These are phyloP conservation scores for Cosmopolites sordidus DNA, from an alignment of 2,888 invertebrate genomes.

Conservation along the genomic window DNA sequence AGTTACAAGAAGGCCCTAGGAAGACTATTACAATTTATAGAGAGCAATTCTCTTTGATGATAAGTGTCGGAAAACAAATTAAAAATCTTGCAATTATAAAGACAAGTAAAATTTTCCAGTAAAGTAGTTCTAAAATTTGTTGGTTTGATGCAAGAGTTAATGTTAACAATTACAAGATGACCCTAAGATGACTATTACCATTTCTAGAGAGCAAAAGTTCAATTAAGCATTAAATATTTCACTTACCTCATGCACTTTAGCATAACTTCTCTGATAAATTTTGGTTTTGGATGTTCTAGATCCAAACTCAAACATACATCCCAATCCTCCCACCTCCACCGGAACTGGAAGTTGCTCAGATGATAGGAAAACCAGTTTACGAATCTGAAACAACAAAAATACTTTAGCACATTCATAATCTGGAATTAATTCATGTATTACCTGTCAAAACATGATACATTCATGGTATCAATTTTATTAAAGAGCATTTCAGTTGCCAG, in stretches of 20 bases:
- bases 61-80: too few relatives aligned
- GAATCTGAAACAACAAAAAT: slow-evolving; percentile 55
- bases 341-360: slow-evolving; percentile 97
- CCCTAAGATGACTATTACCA: too few relatives aligned
- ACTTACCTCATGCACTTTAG: slow-evolving; percentile 81
- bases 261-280: slow-evolving; percentile 90
- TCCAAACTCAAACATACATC: slow-evolving; percentile 80
- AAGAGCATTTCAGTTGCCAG: slow-evolving; percentile 97
- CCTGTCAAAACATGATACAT: slow-evolving; percentile 88
- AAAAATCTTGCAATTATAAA: too few relatives aligned
- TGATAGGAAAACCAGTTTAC: slow-evolving; percentile 98
- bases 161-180: too few relatives aligned
- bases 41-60: too few relatives aligned
- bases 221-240: not conserved
- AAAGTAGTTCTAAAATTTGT: too few relatives aligned
- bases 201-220: not conserved
- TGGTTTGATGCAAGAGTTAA: too few relatives aligned
- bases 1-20: too few relatives aligned
- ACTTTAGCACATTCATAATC: not conserved
- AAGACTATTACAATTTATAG: too few relatives aligned
- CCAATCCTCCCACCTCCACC: slow-evolving; percentile 99
- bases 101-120: too few relatives aligned
- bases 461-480: slow-evolving; percentile 94
- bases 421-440: slow-evolving; percentile 1
- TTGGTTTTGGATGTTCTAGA: slow-evolving; percentile 85